Evolutionary conservation across 2,797 vertebrate genomes (phyloP).

Genomic region (Limosa lapponica): DNA sequence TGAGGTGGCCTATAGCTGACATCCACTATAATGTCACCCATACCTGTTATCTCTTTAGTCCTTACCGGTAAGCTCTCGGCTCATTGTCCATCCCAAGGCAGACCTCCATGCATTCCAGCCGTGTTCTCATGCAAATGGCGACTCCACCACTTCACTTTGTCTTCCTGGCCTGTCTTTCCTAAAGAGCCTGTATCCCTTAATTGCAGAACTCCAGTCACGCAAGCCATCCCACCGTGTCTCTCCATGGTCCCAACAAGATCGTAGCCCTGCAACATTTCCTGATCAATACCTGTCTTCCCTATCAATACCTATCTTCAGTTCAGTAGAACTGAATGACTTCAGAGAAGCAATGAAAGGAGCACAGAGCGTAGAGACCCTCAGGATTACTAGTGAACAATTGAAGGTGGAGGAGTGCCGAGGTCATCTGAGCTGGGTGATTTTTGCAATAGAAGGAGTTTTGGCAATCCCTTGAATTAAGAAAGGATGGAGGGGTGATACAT

Average conservation of each 20-base stretch:
- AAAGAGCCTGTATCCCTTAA: not conserved
- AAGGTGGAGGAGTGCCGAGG: not conserved
- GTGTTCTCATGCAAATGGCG: not conserved
- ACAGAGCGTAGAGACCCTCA: not conserved
- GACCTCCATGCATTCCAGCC: not conserved
- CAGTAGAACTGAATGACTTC: not conserved
- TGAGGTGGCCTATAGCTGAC: too few species aligned
- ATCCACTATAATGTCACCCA: not conserved
- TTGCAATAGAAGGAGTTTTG: not conserved
- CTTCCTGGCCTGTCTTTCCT: not conserved
- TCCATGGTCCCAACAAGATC: not conserved
- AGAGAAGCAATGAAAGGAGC: not conserved
- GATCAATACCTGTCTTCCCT: not conserved
- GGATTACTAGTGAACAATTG: not conserved
- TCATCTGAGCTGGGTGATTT: not conserved
- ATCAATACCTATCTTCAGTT: not conserved
- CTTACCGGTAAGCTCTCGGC: not conserved
- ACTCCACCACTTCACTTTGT: not conserved
- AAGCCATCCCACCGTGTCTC: not conserved
- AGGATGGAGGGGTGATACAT: not conserved
- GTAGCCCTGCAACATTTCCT: not conserved
- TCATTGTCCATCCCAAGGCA: not conserved
- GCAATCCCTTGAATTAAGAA: not conserved
- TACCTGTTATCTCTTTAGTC: not conserved
- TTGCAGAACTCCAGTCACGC: rapidly evolving